Conservation (phyloP, 2,888 invertebrate genomes). For the Epirrhoe tristata region DNA sequence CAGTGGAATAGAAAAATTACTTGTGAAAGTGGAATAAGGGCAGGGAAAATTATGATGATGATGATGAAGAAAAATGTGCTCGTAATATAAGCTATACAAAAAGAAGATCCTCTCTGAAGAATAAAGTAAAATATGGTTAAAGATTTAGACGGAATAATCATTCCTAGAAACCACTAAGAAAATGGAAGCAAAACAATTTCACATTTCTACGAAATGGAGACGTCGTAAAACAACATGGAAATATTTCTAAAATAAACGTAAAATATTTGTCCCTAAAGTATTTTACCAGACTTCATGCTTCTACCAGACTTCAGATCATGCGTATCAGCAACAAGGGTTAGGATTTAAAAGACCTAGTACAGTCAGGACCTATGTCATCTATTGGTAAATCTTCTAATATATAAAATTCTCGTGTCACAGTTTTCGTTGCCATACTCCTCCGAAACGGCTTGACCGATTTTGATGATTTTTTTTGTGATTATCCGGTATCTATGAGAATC, state of each 20-base stretch:
- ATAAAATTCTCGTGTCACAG: too few species aligned
- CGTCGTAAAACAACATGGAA: slow-evolving; percentile 10
- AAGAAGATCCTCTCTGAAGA: neutral
- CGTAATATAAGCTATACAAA: neutral
- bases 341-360: neutral
- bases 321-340: neutral
- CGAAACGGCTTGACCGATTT: too few species aligned
- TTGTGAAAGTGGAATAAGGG: too few species aligned
- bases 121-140: neutral
- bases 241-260: slow-evolving; percentile 19
- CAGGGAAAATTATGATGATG: too few species aligned
- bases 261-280: slow-evolving; percentile 17
- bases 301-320: slow-evolving; percentile 2
- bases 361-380: too few species aligned
- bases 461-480: too few species aligned
- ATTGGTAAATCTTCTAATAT: too few species aligned
- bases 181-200: neutral
- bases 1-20: too few species aligned
- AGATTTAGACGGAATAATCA: neutral
- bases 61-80: too few species aligned
- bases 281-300: slow-evolving; percentile 21
- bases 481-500: too few species aligned
- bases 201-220: neutral
- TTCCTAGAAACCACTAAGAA: neutral
- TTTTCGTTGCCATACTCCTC: too few species aligned